phyloP scores from a whole-genome alignment of 2,797 vertebrate species.

The Galago senegalensis region DNA sequence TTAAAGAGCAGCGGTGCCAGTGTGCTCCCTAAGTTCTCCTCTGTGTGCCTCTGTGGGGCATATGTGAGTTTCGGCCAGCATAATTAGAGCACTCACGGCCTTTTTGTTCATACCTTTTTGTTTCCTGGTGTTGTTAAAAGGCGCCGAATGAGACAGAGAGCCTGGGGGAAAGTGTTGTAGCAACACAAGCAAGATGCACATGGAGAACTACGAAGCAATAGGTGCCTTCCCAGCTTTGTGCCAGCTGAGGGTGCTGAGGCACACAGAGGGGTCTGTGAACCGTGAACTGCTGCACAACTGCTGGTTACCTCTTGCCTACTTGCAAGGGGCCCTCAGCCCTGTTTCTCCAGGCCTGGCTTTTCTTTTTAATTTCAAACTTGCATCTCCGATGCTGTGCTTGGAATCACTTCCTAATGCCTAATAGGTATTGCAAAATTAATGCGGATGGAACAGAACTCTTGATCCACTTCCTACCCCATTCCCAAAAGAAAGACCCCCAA shows the following conservation, averaged over 20 bases:
- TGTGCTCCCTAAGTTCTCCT: fast-evolving
- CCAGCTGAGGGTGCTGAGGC: not conserved
- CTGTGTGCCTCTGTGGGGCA: not conserved
- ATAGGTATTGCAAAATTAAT: not conserved
- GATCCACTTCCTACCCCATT: not conserved
- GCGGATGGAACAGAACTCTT: not conserved
- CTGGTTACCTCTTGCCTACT: fast-evolving
- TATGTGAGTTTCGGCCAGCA: fast-evolving
- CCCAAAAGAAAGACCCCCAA: not conserved
- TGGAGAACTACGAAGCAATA: not conserved
- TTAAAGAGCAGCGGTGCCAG: fast-evolving
- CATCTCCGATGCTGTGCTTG: not conserved
- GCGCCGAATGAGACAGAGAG: not conserved
- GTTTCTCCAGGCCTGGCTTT: not conserved
- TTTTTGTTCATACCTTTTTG: fast-evolving
- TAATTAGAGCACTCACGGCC: not conserved
- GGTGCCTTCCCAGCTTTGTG: fast-evolving
- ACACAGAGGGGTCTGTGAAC: no score
- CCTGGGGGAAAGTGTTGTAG: not conserved
- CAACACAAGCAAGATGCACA: not conserved
- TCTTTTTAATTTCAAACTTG: not conserved
- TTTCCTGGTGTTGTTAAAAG: not conserved
- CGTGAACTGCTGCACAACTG: no score
- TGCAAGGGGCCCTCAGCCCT: fast-evolving
- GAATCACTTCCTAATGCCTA: not conserved